These are phyloP conservation scores for Auanema sp. DNA, from an alignment of 2,888 invertebrate genomes.

Conservation along the genomic window DNA sequence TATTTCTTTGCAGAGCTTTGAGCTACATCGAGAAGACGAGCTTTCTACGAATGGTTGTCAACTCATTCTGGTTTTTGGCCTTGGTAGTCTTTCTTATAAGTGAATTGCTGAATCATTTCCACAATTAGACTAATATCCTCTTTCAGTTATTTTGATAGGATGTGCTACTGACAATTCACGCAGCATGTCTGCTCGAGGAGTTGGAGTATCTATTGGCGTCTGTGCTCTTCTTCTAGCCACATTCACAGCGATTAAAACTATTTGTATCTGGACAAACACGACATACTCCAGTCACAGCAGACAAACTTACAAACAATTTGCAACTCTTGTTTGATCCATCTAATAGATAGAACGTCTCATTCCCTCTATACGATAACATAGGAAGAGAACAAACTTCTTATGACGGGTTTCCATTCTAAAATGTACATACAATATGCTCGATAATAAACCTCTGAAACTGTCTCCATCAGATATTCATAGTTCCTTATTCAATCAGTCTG, in stretches of 20 bases:
- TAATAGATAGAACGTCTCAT: no score
- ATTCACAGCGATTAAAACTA: constrained; percentile 23
- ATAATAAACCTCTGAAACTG: no score
- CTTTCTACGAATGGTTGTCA: constrained; percentile 34
- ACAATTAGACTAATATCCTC: not conserved
- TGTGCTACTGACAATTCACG: constrained; percentile 29
- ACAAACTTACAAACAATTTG: no score
- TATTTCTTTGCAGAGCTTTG: constrained; percentile 28
- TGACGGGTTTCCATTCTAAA: no score
- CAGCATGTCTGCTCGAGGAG: constrained; percentile 32
- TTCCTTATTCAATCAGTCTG: no score
- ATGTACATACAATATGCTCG: no score
- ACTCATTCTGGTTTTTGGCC: constrained; percentile 40
- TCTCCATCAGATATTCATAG: no score
- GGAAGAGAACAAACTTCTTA: no score
- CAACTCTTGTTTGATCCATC: no score
- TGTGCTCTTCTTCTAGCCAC: constrained; percentile 31
- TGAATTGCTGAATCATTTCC: constrained; percentile 6
- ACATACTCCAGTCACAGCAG: no score
- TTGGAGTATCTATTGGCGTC: constrained; percentile 31
- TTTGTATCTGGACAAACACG: constrained; percentile 26
- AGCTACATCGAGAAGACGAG: constrained; percentile 29
- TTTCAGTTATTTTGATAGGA: constrained; percentile 35
- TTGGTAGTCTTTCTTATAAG: constrained; percentile 29
- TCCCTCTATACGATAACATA: no score